Evolutionary conservation across 2,113 vertebrate species (phyloP).

Genomic region (Chamaea fasciata): DNA sequence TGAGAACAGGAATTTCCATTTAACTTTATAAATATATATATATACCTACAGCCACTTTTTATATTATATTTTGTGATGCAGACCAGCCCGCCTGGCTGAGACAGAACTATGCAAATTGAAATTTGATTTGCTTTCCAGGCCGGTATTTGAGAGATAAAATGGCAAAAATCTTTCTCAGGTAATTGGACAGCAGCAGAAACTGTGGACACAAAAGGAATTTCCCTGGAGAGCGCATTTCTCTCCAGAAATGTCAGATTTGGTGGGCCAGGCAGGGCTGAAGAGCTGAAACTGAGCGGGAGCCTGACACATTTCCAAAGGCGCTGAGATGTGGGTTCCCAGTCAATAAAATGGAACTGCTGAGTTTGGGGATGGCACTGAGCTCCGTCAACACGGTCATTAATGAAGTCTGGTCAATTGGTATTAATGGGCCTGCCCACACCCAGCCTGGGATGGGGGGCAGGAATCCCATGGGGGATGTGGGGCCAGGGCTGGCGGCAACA

Average conservation of each 20-base stretch:
- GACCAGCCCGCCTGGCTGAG: neutral
- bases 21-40: neutral
- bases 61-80: neutral
- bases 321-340: neutral
- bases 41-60: neutral
- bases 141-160: conserved; percentile 33
- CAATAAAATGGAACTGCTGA: neutral
- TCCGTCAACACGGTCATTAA: neutral
- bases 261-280: neutral
- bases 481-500: no score
- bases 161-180: conserved; percentile 28
- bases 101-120: neutral
- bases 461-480: rapidly evolving
- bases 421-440: neutral
- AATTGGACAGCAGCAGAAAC: conserved; percentile 39
- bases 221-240: conserved; percentile 39
- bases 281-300: conserved; percentile 22
- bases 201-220: conserved; percentile 51
- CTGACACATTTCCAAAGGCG: neutral
- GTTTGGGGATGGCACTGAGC: neutral
- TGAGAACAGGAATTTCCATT: neutral
- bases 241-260: conserved; percentile 40
- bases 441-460: rapidly evolving
- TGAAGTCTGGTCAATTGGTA: no score
- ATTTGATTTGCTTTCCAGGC: conserved; percentile 24